Percentiles rank a stretch among this genome's conserved stretches.
These are phyloP conservation scores for Gasteruption jaculator DNA, from an alignment of 2,888 invertebrate species.

Conservation along the genomic window DNA sequence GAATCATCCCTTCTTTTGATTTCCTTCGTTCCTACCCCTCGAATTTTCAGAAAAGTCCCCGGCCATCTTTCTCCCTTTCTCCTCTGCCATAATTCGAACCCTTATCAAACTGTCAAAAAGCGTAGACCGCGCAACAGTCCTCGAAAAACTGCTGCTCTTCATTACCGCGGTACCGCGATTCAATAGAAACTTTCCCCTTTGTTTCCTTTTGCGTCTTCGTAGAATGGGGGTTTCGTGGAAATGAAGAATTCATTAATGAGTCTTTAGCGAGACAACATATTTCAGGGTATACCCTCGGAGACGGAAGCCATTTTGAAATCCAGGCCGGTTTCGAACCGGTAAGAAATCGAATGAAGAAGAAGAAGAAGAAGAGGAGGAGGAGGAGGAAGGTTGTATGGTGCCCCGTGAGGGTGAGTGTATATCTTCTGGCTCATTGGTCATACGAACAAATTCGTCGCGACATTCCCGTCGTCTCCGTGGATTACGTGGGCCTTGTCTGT, in stretches of 20 bases:
- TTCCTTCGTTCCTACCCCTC: constrained; percentile 11
- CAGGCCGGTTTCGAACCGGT: constrained; percentile 23
- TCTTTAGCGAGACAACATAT: too few relatives aligned
- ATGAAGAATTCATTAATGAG: too few relatives aligned
- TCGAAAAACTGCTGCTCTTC: too few relatives aligned
- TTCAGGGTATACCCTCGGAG: too few relatives aligned
- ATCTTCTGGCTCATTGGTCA: constrained; percentile 49
- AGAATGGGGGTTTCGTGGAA: too few relatives aligned
- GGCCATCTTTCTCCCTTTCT: constrained; percentile 12
- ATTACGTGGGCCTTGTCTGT: constrained; percentile 25
- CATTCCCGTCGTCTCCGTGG: constrained; percentile 42
- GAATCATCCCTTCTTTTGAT: constrained; percentile 17
- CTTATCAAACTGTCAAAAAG: too few relatives aligned
- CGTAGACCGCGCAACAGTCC: too few relatives aligned
- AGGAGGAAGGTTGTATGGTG: constrained; percentile 26
- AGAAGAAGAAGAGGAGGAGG: constrained; percentile 23
- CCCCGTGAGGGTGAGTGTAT: too few relatives aligned
- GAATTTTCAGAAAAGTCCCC: not conserved
- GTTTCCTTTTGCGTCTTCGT: too few relatives aligned
- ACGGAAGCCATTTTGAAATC: constrained; percentile 29
- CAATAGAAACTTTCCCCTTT: too few relatives aligned
- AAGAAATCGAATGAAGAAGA: constrained; percentile 20
- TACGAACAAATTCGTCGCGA: constrained; percentile 48
- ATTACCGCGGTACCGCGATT: too few relatives aligned
- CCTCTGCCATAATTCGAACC: too few relatives aligned